A percentile compares a stretch with the other conserved stretches of the same genome.
phyloP scores from a whole-genome alignment of 2,113 vertebrate species.

The Motacilla alba region DNA sequence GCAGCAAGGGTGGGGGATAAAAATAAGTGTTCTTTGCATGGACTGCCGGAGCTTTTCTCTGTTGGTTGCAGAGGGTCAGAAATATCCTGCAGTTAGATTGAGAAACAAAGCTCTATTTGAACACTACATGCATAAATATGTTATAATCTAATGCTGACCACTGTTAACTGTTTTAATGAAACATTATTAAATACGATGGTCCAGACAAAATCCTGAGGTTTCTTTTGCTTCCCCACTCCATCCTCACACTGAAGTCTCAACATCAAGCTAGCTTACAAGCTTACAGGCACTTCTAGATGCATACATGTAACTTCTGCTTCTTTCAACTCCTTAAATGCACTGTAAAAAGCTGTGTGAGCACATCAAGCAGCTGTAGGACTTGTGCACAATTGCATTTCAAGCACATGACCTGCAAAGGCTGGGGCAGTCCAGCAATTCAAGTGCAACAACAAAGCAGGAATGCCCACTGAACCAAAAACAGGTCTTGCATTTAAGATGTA shows the following conservation, averaged over 20 bases:
- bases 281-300: not conserved
- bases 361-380: not conserved
- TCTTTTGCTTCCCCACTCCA: not conserved
- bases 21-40: not conserved
- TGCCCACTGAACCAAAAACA: not conserved
- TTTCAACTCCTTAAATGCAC: not conserved
- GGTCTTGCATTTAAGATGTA: not conserved
- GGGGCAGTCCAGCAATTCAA: not conserved
- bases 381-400: not conserved
- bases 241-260: not conserved
- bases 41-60: not conserved
- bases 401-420: not conserved
- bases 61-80: not conserved
- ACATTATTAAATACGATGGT: not conserved
- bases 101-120: not conserved
- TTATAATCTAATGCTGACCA: not conserved
- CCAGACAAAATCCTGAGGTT: not conserved
- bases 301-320: not conserved
- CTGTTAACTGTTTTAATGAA: not conserved
- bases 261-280: not conserved
- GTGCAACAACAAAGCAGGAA: not conserved
- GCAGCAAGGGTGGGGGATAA: not conserved
- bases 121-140: not conserved
- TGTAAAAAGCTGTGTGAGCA: not conserved
- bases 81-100: not conserved